Conservation (phyloP, 2,113 vertebrate genomes). For the Hyla sarda region DNA sequence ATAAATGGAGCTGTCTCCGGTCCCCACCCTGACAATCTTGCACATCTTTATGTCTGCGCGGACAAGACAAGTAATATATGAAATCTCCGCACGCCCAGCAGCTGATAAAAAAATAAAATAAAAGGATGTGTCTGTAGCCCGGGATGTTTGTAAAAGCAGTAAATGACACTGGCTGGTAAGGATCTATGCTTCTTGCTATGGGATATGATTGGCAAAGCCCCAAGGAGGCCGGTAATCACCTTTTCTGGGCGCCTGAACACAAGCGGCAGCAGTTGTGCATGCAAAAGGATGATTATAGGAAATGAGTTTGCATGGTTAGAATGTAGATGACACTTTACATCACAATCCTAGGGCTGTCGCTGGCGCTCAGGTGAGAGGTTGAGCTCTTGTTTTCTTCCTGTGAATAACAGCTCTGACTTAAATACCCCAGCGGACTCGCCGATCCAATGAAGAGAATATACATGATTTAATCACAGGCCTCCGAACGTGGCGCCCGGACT, state of each 20-base stretch:
- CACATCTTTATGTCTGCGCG: conserved; percentile 52
- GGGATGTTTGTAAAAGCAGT: conserved; percentile 53
- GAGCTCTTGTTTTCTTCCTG: conserved; percentile 52
- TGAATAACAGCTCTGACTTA: conserved; percentile 58
- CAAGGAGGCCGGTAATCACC: conserved; percentile 51
- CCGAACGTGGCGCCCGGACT: background rate
- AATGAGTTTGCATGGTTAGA: conserved; percentile 55
- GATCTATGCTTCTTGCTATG: conserved; percentile 57
- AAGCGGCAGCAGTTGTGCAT: conserved; percentile 51
- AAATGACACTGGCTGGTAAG: conserved; percentile 54
- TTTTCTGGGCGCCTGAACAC: conserved; percentile 36
- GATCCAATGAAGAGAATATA: conserved; percentile 47
- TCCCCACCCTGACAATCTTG: conserved; percentile 57
- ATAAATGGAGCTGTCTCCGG: conserved; percentile 58
- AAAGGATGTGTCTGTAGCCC: conserved; percentile 52
- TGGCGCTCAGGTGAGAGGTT: conserved; percentile 52
- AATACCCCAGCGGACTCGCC: conserved; percentile 53
- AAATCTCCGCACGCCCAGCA: conserved; percentile 55
- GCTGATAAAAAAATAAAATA: conserved; percentile 53
- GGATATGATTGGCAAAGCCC: conserved; percentile 57
- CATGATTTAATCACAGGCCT: conserved; percentile 48
- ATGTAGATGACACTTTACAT: conserved; percentile 51
- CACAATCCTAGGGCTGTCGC: conserved; percentile 9
- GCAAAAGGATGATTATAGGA: conserved; percentile 56
- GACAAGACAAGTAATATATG: conserved; percentile 57